Base-by-base conservation (phyloP, 2,888 invertebrate species). In the Crossocerus cetratus region DNA sequence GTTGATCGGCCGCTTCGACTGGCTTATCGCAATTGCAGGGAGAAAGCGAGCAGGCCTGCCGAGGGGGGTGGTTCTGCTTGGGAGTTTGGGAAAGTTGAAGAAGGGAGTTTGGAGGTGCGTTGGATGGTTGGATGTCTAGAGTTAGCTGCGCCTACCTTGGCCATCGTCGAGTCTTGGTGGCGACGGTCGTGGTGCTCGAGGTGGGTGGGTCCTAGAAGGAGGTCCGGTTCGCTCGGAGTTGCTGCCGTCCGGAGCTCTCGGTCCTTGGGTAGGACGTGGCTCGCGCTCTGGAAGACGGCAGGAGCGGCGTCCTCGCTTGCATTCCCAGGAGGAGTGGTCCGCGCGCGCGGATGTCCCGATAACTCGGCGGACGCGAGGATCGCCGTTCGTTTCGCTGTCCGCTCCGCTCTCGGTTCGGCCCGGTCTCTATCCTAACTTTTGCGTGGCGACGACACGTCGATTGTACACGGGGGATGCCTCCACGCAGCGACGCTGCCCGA, bases 401-500 rank as follows among this genome's bases (percentile, higher is more conserved):
- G 32, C 32, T 11, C 11, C 5, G 32, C 32, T 32, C 32, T 32
- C 32, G 32, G 32, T 32, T 32, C 11, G 32, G 32, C 32, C 32
- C 32, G 32, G 32, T 32, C 64, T 68, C 64, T 68, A 66, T 68
- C 32, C 70, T 65, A 69, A 74, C 59, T 69, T 76, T 69, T 72
- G 64, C 53, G 73, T 69, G 45, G 61, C 66, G 71, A 32, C 32
- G 32, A 74, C 74, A 71, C 80, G 73, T 75, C 72, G 77, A 75
- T 80, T 73, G 68, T 69, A 75, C 59, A 79, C 74, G 32, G 32
- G 32, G 72, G 67, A 70, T 77, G 63, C 70, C 49, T 65, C 59
- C 74, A 68, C 77, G 75, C 83, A 74, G 77, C 83, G 81, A 82
- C 84, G 84, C 84, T 79, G 49, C 69, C 68, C 76, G 81, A 74